Evolutionary conservation across 64 coral and sea anemone genomes (phyloP).

Genomic region (Dendrophyllia cribrosa): DNA sequence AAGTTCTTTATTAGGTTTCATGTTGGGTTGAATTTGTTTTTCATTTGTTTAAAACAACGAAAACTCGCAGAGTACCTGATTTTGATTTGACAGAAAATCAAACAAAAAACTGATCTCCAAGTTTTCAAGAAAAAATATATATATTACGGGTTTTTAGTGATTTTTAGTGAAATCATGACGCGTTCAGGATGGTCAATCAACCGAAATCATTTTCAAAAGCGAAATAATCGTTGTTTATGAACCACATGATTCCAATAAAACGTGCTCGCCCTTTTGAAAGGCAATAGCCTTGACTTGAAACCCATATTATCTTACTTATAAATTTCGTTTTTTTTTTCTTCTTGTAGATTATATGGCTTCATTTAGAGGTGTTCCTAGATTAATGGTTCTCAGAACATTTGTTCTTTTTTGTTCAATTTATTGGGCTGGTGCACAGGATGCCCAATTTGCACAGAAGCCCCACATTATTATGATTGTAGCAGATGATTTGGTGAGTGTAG

Average conservation of each 20-base stretch:
- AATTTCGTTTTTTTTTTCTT: background rate
- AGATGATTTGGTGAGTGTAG: conserved; percentile 84
- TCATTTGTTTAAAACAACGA: background rate
- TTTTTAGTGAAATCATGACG: background rate
- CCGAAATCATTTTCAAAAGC: background rate
- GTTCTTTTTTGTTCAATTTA: conserved; percentile 25
- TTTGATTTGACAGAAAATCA: background rate
- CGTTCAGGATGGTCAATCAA: conserved; percentile 4
- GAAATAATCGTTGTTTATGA: conserved; percentile 2
- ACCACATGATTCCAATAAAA: background rate
- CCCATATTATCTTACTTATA: background rate
- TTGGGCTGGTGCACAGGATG: background rate
- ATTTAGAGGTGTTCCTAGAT: background rate
- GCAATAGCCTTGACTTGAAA: background rate
- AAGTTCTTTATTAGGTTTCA: background rate
- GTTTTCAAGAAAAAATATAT: background rate
- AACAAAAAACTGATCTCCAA: background rate
- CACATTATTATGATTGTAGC: conserved; percentile 96
- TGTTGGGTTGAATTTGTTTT: conserved; percentile 17
- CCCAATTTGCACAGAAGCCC: conserved; percentile 61
- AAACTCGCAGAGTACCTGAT: background rate
- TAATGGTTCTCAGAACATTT: conserved; percentile 13
- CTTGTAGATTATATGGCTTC: conserved; percentile 28
- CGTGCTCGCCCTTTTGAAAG: background rate
- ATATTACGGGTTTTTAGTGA: background rate